A percentile compares a stretch with the other conserved stretches of the same genome.
phyloP scores from a whole-genome alignment of 2,113 vertebrate species.

The Burhinus oedicnemus region DNA sequence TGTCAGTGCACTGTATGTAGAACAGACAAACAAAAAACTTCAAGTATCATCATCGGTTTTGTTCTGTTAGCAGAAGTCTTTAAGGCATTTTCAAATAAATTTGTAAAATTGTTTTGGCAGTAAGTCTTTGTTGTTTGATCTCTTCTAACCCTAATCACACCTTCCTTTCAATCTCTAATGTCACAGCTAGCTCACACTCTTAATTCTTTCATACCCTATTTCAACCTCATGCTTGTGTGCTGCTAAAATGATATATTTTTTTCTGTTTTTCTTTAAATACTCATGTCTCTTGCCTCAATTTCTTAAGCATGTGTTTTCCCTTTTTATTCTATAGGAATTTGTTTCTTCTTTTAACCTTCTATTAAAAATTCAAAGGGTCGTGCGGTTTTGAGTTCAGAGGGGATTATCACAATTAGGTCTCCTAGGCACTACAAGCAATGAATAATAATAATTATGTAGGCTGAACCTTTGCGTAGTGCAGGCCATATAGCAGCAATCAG shows the following conservation, averaged over 20 bases:
- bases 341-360: conserved; percentile 58
- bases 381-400: conserved; percentile 35
- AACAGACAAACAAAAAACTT: background rate
- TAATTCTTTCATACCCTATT: background rate
- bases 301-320: conserved; percentile 40
- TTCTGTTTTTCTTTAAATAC: background rate
- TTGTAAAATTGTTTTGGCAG: conserved; percentile 46
- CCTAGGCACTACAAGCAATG: conserved; percentile 47
- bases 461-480: background rate
- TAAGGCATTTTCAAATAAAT: conserved; percentile 19
- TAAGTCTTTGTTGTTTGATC: conserved; percentile 59
- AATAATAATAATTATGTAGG: conserved; percentile 48
- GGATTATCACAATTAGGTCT: conserved; percentile 68
- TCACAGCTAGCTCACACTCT: conserved; percentile 24
- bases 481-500: conserved; percentile 25
- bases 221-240: background rate
- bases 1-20: background rate
- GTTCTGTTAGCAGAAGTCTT: conserved; percentile 20
- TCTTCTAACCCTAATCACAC: conserved; percentile 52
- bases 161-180: conserved; percentile 53
- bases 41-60: background rate
- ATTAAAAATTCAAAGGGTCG: conserved; percentile 36
- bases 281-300: background rate
- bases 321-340: conserved; percentile 33
- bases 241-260: conserved; percentile 16